Conservation (phyloP, 2,888 invertebrate species). For the Metacarcinus magister region DNA sequence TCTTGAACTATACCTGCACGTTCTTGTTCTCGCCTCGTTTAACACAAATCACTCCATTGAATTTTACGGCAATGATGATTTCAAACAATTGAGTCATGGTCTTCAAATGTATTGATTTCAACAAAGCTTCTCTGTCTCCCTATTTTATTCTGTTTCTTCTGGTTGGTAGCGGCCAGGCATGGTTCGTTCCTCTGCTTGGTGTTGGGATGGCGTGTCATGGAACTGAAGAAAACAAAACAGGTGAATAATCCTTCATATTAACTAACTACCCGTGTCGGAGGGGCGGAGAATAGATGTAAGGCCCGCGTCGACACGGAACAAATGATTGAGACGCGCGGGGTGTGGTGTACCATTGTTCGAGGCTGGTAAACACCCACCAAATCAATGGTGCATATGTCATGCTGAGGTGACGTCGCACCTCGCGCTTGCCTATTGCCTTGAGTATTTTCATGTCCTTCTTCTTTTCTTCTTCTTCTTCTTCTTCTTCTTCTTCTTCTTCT, state of each 20-base stretch:
- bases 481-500: background rate
- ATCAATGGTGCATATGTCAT: background rate
- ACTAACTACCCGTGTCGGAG: background rate
- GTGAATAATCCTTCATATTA: background rate
- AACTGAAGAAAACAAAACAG: conserved; percentile 22
- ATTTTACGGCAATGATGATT: background rate
- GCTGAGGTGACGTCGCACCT: too few species aligned
- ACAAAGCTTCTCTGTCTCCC: background rate
- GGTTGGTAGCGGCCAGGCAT: background rate
- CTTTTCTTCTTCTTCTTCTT: background rate
- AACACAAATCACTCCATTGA: background rate
- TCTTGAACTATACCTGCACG: background rate
- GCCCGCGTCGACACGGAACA: background rate
- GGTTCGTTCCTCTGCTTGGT: background rate
- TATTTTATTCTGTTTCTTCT: background rate
- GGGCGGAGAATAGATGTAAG: background rate
- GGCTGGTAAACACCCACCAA: background rate
- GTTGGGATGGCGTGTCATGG: background rate
- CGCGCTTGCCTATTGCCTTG: too few species aligned
- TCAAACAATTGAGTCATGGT: background rate
- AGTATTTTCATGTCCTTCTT: too few species aligned
- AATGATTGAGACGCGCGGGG: conserved; percentile 1
- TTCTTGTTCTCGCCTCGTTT: background rate
- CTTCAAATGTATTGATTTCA: background rate
- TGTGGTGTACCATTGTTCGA: conserved; percentile 26